Conservation (phyloP, 2,113 vertebrate genomes). For the Scalopus aquaticus region DNA sequence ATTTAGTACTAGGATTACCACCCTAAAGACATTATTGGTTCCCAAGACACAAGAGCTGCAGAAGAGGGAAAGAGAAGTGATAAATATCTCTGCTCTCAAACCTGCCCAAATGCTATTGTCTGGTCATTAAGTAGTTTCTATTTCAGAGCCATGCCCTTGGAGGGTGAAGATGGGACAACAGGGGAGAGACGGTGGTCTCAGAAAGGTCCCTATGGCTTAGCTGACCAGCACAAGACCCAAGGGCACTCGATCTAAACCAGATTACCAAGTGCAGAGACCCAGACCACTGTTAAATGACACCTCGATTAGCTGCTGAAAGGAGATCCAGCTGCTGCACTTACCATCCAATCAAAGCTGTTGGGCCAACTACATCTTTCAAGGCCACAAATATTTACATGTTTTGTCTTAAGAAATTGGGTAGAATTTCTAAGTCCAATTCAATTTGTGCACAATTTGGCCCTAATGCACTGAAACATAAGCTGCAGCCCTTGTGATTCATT, state of each 20-base stretch:
- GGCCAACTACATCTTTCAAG: slow-evolving; percentile 93
- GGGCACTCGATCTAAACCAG: slow-evolving; percentile 92
- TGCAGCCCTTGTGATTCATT: slow-evolving; percentile 78
- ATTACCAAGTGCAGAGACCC: slow-evolving; percentile 89
- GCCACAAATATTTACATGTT: slow-evolving; percentile 98
- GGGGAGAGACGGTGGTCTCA: slow-evolving; percentile 84
- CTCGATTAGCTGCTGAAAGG: slow-evolving; percentile 89
- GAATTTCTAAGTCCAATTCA: slow-evolving; percentile 91
- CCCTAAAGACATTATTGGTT: slow-evolving; percentile 95
- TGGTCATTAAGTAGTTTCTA: slow-evolving; percentile 93
- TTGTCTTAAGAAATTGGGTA: slow-evolving; percentile 93
- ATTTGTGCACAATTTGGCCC: slow-evolving; percentile 86
- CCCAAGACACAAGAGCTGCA: slow-evolving; percentile 94
- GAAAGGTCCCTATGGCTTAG: slow-evolving; percentile 86
- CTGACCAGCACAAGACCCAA: slow-evolving; percentile 86
- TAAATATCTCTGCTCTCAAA: slow-evolving; percentile 93
- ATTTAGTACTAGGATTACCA: slow-evolving; percentile 96
- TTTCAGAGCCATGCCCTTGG: slow-evolving; percentile 87
- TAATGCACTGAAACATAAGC: slow-evolving; percentile 88
- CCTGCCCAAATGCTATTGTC: slow-evolving; percentile 90
- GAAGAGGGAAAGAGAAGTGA: slow-evolving; percentile 90
- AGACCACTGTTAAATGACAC: slow-evolving; percentile 91
- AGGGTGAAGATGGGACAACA: slow-evolving; percentile 81
- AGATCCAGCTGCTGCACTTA: slow-evolving; percentile 89
- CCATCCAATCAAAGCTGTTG: slow-evolving; percentile 93